Evolutionary conservation across 1,140 invertebrate species (phyloP).

Genomic region (Paraescarpia echinospica): DNA sequence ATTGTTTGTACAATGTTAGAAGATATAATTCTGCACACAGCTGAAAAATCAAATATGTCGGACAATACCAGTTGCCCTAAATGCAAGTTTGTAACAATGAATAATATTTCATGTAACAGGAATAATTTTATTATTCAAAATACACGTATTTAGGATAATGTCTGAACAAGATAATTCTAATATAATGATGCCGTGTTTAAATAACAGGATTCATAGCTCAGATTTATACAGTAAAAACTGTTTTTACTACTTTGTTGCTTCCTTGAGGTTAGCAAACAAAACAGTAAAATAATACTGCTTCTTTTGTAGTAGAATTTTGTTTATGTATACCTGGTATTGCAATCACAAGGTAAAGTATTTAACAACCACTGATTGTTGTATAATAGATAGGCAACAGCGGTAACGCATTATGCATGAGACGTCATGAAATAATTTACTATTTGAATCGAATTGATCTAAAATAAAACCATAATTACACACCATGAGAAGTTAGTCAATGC

Average conservation of each 20-base stretch:
- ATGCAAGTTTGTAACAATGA: background rate
- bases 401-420: background rate
- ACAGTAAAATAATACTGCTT: background rate
- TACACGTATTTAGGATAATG: background rate
- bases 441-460: background rate
- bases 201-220: background rate
- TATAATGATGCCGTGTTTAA: background rate
- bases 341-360: background rate
- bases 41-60: background rate
- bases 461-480: background rate
- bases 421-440: background rate
- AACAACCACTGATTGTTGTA: background rate
- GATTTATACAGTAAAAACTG: background rate
- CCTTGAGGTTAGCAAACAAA: background rate
- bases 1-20: too few relatives aligned
- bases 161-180: background rate
- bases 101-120: background rate
- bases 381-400: background rate
- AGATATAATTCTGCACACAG: too few relatives aligned
- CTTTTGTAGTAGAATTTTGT: background rate
- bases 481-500: too few relatives aligned
- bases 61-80: background rate
- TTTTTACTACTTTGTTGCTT: background rate
- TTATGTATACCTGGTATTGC: background rate
- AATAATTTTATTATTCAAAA: slow-evolving; percentile 7